Percentiles rank a stretch among this genome's conserved stretches.
Conservation (phyloP, 2,888 invertebrate species). For the Philonicus albiceps region DNA sequence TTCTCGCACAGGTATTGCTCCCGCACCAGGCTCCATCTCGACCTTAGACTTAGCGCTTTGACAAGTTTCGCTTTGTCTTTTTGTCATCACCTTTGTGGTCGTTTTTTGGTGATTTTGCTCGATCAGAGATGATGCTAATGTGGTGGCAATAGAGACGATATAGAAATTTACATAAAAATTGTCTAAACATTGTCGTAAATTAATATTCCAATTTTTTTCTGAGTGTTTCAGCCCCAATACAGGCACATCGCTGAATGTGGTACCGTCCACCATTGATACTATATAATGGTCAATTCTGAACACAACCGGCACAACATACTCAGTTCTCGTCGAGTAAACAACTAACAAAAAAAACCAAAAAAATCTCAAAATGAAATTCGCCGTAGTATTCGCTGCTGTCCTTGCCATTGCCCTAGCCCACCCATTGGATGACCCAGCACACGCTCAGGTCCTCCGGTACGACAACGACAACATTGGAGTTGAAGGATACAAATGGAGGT, state of each 20-base stretch:
- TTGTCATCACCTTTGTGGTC: conserved; percentile 5
- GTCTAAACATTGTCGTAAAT: conserved; percentile 39
- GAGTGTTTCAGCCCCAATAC: conserved; percentile 9
- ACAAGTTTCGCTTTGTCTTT: conserved; percentile 41
- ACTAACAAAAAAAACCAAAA: conserved; percentile 40
- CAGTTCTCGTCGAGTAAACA: conserved; percentile 42
- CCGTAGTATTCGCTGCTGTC: conserved; percentile 56
- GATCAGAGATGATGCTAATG: conserved; percentile 19
- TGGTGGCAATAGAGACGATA: conserved; percentile 21
- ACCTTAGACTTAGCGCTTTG: conserved; percentile 28
- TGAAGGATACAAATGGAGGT: conserved; percentile 66
- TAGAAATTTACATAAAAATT: conserved; percentile 42
- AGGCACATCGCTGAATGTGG: not conserved
- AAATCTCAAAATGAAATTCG: conserved; percentile 57
- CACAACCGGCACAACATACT: conserved; percentile 16
- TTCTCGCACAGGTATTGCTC: not conserved
- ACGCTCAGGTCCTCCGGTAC: conserved; percentile 70
- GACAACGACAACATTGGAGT: conserved; percentile 69
- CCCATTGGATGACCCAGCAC: conserved; percentile 58
- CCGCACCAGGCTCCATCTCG: not conserved
- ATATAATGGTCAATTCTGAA: conserved; percentile 37
- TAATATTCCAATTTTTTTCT: conserved; percentile 42
- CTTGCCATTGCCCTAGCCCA: conserved; percentile 56
- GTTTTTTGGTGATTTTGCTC: conserved; percentile 21
- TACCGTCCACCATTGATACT: conserved; percentile 1